Conservation (phyloP, 2,888 invertebrate genomes). For the Trichogramma dendrolimi region DNA sequence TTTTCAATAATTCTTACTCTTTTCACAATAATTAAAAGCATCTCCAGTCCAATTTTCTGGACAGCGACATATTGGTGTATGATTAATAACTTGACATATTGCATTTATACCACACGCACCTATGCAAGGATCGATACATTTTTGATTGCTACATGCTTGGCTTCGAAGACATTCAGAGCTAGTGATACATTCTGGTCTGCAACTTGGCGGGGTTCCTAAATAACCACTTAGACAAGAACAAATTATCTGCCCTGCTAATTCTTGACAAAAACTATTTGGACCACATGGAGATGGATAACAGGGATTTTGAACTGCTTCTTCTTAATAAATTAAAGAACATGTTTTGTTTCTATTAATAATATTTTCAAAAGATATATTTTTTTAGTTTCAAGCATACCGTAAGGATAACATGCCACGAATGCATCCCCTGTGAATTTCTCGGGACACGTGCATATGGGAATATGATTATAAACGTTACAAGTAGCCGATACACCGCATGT, state of each 20-base stretch:
- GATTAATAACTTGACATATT: conserved; percentile 57
- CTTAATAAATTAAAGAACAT: conserved; percentile 37
- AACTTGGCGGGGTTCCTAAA: conserved; percentile 69
- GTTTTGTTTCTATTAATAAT: background rate
- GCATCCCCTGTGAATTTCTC: conserved; percentile 66
- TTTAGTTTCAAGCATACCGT: conserved; percentile 12
- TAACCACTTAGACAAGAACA: conserved; percentile 59
- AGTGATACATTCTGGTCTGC: conserved; percentile 57
- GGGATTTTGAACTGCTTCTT: conserved; percentile 47
- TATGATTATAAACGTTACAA: conserved; percentile 59
- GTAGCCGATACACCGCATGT: conserved; percentile 61
- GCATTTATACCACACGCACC: conserved; percentile 57
- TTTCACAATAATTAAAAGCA: conserved; percentile 48
- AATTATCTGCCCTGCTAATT: conserved; percentile 53
- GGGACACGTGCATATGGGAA: conserved; percentile 66
- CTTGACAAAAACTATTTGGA: conserved; percentile 52
- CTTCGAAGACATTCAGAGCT: conserved; percentile 56
- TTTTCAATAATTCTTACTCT: no score
- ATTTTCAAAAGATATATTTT: background rate
- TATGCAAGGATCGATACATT: conserved; percentile 58
- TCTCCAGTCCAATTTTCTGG: conserved; percentile 55
- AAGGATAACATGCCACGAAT: conserved; percentile 50
- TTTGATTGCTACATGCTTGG: conserved; percentile 57
- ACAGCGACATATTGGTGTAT: conserved; percentile 59
- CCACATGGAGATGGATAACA: conserved; percentile 54